Base-by-base conservation (phyloP, 2,113 vertebrate genomes). In the Lepus europaeus region DNA sequence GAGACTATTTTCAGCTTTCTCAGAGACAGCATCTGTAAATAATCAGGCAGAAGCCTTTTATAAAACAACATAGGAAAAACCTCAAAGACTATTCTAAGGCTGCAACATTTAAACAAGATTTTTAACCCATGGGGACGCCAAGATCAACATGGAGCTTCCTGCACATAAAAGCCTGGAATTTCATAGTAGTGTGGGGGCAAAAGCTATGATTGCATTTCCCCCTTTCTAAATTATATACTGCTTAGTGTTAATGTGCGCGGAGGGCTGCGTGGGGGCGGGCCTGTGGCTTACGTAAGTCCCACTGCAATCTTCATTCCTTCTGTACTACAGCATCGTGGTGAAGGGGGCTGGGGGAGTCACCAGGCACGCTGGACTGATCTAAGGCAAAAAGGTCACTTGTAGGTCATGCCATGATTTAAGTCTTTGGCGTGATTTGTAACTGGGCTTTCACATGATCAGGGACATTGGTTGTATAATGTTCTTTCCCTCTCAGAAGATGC, bases 61-160 rank as follows among this genome's bases (percentile, higher is more conserved):
- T 98, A 98, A 98, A 99, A 98, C 97, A 98, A 98, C 98, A 98
- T 96, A 98, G 98, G 98, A 98, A 98, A 99, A 98, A 98, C 98
- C 97, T 98, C 98, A 99, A 99, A 98, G 98, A 98, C 97, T 98
- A 97, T 98, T 99, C 98, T 98, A 97, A 97, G 98, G 98, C 98
- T 98, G 98, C 98, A 98, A 98, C 98, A 98, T 98, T 99, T 99
- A 99, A 99, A 99, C 98, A 98, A 98, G 97, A 98, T 98, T 98
- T 98, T 98, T 98, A 97, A 98, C 98, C 97, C 89, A 81, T 95
- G 78, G 49, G 77, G 91, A 97, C 97, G 99, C 99, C 99, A 99
- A 99, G 96, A 98, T 99, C 99, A 99, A 99, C 99, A 98, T 97
- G 98, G 98, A 98, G 98, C 98, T 99, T 99, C 99, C 99, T 99